Conservation (phyloP, 1,140 invertebrate species). For the Protaetia brevitarsis region DNA sequence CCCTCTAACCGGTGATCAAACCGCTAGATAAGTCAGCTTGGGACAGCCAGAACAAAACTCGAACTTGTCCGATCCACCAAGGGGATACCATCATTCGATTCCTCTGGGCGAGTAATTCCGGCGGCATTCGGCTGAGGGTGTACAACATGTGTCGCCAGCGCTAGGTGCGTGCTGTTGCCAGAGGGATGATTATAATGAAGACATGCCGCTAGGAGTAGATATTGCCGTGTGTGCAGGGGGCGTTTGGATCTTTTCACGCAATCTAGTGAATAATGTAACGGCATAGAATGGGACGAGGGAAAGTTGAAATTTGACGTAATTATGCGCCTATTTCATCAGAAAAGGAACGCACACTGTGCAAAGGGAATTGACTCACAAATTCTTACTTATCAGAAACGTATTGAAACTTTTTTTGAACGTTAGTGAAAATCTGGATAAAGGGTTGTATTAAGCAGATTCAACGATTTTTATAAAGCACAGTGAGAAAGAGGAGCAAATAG, state of each 20-base stretch:
- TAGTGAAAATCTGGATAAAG: too few species aligned
- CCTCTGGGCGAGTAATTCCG: neutral
- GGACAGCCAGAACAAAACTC: neutral
- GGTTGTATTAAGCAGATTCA: too few species aligned
- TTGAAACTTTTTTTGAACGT: neutral
- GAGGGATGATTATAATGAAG: conserved; percentile 16
- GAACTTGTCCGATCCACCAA: neutral
- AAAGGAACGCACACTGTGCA: neutral
- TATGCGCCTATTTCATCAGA: neutral
- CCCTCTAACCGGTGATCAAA: neutral
- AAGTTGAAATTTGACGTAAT: neutral
- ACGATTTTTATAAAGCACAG: too few species aligned
- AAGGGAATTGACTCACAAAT: too few species aligned
- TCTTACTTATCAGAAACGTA: neutral
- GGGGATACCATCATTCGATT: neutral
- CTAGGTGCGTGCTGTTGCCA: neutral
- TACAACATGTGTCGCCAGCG: neutral
- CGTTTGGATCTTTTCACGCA: neutral
- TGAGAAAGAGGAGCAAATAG: too few species aligned
- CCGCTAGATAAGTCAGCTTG: neutral
- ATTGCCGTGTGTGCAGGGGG: neutral
- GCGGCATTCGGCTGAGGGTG: neutral
- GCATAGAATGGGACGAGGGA: neutral
- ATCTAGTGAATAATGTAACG: neutral
- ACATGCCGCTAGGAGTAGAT: conserved; percentile 1